Evolutionary conservation across 2,113 vertebrate species (phyloP), one percentile per base, ranked within the genome.

Genomic region (Cyprinodon variegatus): DNA sequence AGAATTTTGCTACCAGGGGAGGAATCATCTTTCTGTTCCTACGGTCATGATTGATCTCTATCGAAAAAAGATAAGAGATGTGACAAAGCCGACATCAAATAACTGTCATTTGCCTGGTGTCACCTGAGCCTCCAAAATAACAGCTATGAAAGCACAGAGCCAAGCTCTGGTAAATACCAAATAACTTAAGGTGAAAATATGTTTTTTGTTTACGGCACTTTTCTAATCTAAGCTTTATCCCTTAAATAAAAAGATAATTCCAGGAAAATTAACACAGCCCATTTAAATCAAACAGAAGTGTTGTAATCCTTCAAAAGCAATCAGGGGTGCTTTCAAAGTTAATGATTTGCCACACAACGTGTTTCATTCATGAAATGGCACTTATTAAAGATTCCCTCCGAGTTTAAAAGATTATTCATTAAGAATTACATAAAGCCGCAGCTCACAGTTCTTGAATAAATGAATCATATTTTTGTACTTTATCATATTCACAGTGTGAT

Each of bases 331-430:
- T 81, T 92, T 89, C 78, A 86, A 82, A 88, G 79, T 90, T 92
- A 93, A 92, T 92, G 91, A 88, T 77, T 92, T 89, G 60, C 76
- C 88, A 83, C 83, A 89, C 84, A 86, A 87, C 86, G 88, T 84
- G 86, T 85, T 88, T 86, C 82, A 78, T 89, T 92, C 87, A 88
- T 86, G 92, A 89, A 91, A 90, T 70, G 83, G 60, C 85, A 84
- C 80, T 90, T 90, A 89, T 89, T 90, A 90, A 87, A 87, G 84
- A 93, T 89, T 89, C 80, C 72, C 46, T 69, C 76, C 79, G 83
- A 91, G 89, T 74, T 72, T 69, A 72, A 70, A 66, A 84, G 88
- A 93, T 93, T 87, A 81, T 79, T 87, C 82, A 88, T 89, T 86
- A 89, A 64, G 72, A 81, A 70, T 61, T 72, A 37, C 70, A 82